Evolutionary conservation across 2,797 vertebrate species (phyloP).

Genomic region (Pelodytes ibericus): DNA sequence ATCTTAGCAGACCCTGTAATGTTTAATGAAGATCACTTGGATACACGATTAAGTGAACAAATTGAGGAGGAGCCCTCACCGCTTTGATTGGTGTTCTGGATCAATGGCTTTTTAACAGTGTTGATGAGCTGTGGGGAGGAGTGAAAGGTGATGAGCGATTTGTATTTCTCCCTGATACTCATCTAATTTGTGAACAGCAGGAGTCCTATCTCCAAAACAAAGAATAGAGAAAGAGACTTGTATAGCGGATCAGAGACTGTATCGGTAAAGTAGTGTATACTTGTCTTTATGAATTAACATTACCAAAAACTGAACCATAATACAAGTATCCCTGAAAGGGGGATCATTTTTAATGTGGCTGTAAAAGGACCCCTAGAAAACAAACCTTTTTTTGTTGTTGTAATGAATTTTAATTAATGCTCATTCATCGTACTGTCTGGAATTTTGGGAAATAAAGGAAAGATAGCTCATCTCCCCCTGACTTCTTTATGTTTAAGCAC

Average conservation of each 20-base stretch:
- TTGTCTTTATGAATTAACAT: too few species aligned
- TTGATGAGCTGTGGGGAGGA: slow-evolving; percentile 35
- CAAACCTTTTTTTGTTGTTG: too few species aligned
- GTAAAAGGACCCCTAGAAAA: too few species aligned
- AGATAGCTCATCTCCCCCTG: too few species aligned
- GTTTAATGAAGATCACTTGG: slow-evolving; percentile 53
- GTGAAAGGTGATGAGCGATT: slow-evolving; percentile 5
- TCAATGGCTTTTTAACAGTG: slow-evolving; percentile 50
- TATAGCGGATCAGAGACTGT: not conserved
- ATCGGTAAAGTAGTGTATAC: too few species aligned
- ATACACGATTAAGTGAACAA: slow-evolving; percentile 53
- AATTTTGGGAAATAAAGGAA: too few species aligned
- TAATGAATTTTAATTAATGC: too few species aligned
- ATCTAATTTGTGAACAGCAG: slow-evolving; percentile 29
- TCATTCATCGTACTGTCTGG: too few species aligned
- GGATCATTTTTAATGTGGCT: too few species aligned
- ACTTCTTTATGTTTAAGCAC: too few species aligned
- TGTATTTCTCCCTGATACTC: slow-evolving; percentile 15
- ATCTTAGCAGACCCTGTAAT: slow-evolving; percentile 46
- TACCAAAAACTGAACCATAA: too few species aligned
- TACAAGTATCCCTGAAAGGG: too few species aligned
- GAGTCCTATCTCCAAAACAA: slow-evolving; percentile 19
- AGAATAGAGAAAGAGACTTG: not conserved
- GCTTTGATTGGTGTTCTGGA: slow-evolving; percentile 55
- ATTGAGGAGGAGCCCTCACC: slow-evolving; percentile 48